Conservation (phyloP, 2,797 vertebrate genomes). For the Ctenochaetus hawaiiensis region DNA sequence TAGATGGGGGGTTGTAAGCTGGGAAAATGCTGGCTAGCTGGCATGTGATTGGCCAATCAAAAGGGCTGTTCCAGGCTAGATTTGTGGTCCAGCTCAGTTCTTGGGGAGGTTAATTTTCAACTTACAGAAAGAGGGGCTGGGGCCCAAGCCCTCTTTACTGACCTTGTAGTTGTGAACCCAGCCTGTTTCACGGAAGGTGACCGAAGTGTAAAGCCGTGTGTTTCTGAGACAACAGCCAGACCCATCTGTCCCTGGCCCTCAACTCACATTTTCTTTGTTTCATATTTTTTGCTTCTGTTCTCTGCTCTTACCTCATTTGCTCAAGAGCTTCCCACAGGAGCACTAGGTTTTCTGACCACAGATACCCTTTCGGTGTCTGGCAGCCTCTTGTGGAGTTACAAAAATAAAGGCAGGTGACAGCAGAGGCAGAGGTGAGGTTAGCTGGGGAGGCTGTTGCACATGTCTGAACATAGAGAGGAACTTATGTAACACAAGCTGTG, state of each 20-base stretch:
- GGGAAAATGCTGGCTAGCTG: conserved; percentile 40
- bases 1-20: conserved; percentile 10
- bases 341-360: conserved; percentile 34
- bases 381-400: conserved; percentile 44
- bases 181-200: conserved; percentile 14
- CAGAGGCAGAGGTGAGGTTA: conserved; percentile 46
- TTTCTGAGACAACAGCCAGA: conserved; percentile 37
- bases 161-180: conserved; percentile 14
- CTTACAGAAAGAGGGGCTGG: conserved; percentile 50
- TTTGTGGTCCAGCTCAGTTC: conserved; percentile 68
- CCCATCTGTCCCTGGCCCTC: conserved; percentile 17
- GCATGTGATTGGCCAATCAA: conserved; percentile 66
- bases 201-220: conserved; percentile 25
- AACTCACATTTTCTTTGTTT: conserved; percentile 22
- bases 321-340: neutral
- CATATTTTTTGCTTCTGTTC: conserved; percentile 10
- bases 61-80: conserved; percentile 67
- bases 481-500: conserved; percentile 52
- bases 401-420: conserved; percentile 17
- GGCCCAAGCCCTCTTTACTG: conserved; percentile 34
- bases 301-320: conserved; percentile 7
- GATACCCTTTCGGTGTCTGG: conserved; percentile 28
- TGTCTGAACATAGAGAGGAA: conserved; percentile 59
- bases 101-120: conserved; percentile 74
- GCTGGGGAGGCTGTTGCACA: conserved; percentile 42